These are phyloP conservation scores for Hylomyscus alleni DNA, from an alignment of 2,797 vertebrate species.

Conservation along the genomic window DNA sequence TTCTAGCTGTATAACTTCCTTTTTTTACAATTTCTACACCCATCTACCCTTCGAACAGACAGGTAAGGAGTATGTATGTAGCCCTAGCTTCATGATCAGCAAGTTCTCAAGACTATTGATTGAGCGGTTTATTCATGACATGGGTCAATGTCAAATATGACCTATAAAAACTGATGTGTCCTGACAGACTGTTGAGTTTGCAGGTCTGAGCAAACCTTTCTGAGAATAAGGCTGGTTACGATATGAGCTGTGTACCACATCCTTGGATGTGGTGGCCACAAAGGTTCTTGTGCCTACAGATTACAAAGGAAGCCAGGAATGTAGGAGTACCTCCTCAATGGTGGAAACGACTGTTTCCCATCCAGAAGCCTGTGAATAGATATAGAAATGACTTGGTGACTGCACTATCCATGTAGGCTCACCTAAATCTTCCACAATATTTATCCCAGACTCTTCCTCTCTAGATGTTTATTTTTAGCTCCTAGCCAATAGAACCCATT, in stretches of 20 bases:
- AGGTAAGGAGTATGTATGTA: neutral
- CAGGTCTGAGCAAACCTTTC: neutral
- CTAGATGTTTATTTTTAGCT: neutral
- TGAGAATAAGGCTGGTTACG: neutral
- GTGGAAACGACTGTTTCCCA: neutral
- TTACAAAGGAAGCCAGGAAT: neutral
- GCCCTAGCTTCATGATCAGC: neutral
- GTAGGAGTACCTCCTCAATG: neutral
- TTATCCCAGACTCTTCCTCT: neutral
- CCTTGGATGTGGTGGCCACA: neutral
- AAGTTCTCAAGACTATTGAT: neutral
- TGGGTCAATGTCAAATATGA: neutral
- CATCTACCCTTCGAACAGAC: conserved; percentile 8
- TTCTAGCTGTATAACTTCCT: neutral
- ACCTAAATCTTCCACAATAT: neutral
- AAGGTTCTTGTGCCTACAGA: neutral
- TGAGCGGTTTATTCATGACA: neutral
- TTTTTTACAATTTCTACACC: neutral
- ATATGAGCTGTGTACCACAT: neutral
- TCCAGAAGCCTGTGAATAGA: neutral
- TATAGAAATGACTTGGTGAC: neutral
- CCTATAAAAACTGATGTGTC: neutral
- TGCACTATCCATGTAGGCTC: neutral
- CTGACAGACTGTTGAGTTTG: neutral
- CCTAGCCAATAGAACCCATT: neutral